A percentile compares a stretch with the other conserved stretches of the same genome.
Conservation (phyloP, 2,113 vertebrate species). For the Scophthalmus maximus region DNA sequence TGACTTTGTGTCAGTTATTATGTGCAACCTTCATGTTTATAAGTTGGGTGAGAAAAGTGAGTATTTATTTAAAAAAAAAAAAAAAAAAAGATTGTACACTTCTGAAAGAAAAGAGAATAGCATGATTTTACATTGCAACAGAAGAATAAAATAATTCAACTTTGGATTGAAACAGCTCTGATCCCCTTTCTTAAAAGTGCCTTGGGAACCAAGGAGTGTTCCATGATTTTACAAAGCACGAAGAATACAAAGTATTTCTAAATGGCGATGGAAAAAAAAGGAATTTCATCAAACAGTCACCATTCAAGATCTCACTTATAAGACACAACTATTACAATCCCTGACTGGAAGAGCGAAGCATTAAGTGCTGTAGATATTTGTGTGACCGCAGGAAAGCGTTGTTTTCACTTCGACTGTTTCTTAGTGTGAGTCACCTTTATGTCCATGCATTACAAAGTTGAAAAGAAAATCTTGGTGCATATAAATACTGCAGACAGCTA, state of each 20-base stretch:
- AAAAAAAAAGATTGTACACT: slow-evolving; percentile 38
- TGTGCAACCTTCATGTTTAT: slow-evolving; percentile 68
- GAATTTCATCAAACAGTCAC: slow-evolving; percentile 41
- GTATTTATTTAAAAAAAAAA: too few relatives aligned
- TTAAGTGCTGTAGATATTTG: slow-evolving; percentile 32
- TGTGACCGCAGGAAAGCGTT: slow-evolving; percentile 30
- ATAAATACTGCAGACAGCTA: slow-evolving; percentile 24
- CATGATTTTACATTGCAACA: slow-evolving; percentile 40
- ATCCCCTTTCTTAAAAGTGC: slow-evolving; percentile 67
- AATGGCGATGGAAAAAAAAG: slow-evolving; percentile 44
- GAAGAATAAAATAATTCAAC: slow-evolving; percentile 45
- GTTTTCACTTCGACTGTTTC: slow-evolving; percentile 32
- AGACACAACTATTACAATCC: slow-evolving; percentile 31
- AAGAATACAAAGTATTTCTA: slow-evolving; percentile 34
- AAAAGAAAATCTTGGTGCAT: slow-evolving; percentile 3
- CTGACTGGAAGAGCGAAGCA: slow-evolving; percentile 37
- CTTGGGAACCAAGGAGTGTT: slow-evolving; percentile 44
- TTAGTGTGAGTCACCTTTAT: slow-evolving; percentile 30
- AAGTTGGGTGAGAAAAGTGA: slow-evolving; percentile 34
- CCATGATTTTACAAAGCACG: slow-evolving; percentile 61
- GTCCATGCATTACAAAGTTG: slow-evolving; percentile 1
- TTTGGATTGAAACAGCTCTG: slow-evolving; percentile 58
- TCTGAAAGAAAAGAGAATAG: slow-evolving; percentile 24
- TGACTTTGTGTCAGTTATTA: slow-evolving; percentile 50
- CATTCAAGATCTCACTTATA: slow-evolving; percentile 29